These are phyloP conservation scores for Clarias gariepinus DNA, from an alignment of 2,113 vertebrate species.

Conservation along the genomic window DNA sequence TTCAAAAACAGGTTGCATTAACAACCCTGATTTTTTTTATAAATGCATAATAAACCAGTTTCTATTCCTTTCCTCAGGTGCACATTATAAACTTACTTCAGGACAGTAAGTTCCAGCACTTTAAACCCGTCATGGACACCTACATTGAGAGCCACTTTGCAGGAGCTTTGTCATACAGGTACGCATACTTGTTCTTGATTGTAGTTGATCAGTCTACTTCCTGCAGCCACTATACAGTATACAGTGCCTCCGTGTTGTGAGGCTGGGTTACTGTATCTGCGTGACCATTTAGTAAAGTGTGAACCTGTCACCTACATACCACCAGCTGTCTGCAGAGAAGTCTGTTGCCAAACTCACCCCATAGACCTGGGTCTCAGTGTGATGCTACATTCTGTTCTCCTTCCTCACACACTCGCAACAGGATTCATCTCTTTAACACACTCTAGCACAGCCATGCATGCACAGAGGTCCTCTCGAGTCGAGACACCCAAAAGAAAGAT, in stretches of 20 bases:
- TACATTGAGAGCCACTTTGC: constrained; percentile 98
- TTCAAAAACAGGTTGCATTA: not conserved
- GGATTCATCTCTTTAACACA: constrained; percentile 11
- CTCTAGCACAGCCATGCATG: constrained; percentile 15
- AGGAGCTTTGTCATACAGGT: constrained; percentile 97
- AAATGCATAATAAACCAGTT: not conserved
- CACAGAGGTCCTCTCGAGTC: not conserved
- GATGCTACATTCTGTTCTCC: not conserved
- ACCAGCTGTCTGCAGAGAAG: constrained; percentile 55
- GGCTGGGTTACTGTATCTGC: not conserved
- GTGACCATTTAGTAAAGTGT: constrained; percentile 19
- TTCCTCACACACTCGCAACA: not conserved
- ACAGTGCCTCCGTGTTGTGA: not conserved
- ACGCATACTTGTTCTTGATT: constrained; percentile 19
- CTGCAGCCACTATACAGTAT: not conserved
- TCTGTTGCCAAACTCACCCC: constrained; percentile 2
- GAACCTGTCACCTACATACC: constrained; percentile 55
- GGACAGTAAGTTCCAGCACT: constrained; percentile 98
- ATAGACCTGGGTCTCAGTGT: not conserved
- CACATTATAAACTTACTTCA: constrained; percentile 98
- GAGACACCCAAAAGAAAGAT: not conserved
- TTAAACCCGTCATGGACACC: constrained; percentile 98
- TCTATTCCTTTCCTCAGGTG: constrained; percentile 73
- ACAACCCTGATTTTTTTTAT: not conserved
- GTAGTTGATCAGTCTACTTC: not conserved